A percentile compares a stretch with the other conserved stretches of the same genome.
Conservation (phyloP, 2,797 vertebrate genomes). For the Aselliscus stoliczkanus region DNA sequence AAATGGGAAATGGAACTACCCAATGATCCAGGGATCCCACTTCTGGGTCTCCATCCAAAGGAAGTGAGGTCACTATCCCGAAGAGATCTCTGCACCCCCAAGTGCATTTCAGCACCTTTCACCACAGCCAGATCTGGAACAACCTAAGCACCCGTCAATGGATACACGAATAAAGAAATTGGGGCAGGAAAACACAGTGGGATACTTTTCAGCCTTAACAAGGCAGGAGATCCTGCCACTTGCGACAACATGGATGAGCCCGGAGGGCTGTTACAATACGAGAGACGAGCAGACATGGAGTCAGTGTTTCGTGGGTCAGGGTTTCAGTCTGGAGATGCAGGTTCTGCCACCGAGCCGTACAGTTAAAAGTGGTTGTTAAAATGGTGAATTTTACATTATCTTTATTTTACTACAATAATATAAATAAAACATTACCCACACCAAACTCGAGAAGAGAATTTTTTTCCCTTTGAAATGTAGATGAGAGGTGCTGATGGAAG, state of each 20-base stretch:
- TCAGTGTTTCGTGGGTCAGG: rapidly evolving
- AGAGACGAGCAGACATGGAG: rapidly evolving
- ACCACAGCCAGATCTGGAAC: not conserved
- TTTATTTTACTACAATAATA: not conserved
- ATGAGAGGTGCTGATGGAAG: too few relatives aligned
- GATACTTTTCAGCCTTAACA: not conserved
- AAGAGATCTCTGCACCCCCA: not conserved
- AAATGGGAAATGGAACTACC: not conserved
- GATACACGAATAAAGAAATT: not conserved
- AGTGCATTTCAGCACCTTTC: rapidly evolving
- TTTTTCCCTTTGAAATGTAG: not conserved
- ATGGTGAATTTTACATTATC: not conserved
- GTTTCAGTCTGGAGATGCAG: not conserved
- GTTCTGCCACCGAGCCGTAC: too few relatives aligned
- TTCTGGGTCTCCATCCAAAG: not conserved
- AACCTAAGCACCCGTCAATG: rapidly evolving
- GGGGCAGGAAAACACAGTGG: not conserved
- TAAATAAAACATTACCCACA: not conserved
- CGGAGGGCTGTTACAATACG: too few relatives aligned
- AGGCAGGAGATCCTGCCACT: not conserved
- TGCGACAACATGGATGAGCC: rapidly evolving
- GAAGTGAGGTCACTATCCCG: too few relatives aligned
- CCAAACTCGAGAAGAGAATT: not conserved
- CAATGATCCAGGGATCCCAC: rapidly evolving
- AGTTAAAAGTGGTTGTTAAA: too few relatives aligned